A percentile compares a stretch with the other conserved stretches of the same genome.
These are phyloP conservation scores for Cinclus mexicanus DNA, from an alignment of 2,113 vertebrate genomes.

Conservation along the genomic window DNA sequence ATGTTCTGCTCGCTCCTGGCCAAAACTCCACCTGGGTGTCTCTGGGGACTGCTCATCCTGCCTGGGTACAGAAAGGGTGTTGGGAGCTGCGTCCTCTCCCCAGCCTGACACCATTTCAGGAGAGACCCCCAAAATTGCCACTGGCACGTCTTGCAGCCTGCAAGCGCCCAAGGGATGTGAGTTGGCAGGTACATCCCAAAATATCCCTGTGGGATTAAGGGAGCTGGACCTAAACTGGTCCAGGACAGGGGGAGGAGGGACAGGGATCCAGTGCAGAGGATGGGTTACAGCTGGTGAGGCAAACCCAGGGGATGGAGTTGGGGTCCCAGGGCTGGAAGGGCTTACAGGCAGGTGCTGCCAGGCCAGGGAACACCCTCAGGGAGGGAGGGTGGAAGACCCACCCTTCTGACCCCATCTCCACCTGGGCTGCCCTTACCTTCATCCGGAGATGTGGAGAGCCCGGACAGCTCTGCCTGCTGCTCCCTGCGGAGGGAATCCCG, in stretches of 20 bases:
- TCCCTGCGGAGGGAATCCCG: neutral
- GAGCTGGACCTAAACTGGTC: neutral
- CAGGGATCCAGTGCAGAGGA: neutral
- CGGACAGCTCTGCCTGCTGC: neutral
- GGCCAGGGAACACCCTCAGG: neutral
- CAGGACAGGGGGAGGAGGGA: neutral
- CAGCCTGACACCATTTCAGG: neutral
- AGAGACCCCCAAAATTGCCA: accelerated
- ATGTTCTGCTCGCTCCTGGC: neutral
- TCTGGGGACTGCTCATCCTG: constrained; percentile 10
- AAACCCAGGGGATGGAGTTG: neutral
- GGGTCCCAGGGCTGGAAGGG: neutral
- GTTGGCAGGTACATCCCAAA: neutral
- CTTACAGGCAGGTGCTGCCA: neutral
- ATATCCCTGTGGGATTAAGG: neutral
- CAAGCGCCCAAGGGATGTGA: accelerated
- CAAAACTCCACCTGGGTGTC: neutral
- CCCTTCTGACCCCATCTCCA: neutral
- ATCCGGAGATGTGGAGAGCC: neutral
- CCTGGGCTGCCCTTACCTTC: constrained; percentile 18
- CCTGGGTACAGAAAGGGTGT: neutral
- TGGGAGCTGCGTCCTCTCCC: neutral
- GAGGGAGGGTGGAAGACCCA: neutral
- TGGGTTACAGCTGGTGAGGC: neutral
- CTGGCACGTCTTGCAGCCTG: neutral